Evolutionary conservation across 2,113 vertebrate species (phyloP).

Genomic region (Syngnathoides biaculeatus): DNA sequence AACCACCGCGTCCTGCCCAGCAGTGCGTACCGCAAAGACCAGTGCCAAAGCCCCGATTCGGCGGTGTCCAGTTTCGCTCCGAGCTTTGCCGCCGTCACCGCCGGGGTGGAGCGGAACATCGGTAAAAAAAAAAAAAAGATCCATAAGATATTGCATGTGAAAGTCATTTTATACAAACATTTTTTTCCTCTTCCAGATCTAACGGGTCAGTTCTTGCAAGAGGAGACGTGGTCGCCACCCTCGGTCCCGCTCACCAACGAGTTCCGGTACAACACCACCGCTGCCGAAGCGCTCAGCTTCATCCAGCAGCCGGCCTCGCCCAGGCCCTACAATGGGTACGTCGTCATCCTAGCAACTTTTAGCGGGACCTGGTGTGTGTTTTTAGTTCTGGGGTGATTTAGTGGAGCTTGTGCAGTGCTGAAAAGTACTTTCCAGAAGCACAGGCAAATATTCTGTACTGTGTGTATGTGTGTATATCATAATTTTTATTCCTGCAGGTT

Average conservation of each 20-base stretch:
- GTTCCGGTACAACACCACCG: constrained; percentile 83
- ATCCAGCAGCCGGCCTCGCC: constrained; percentile 74
- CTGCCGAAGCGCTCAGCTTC: constrained; percentile 76
- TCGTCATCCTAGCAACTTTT: background rate
- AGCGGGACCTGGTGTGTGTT: background rate
- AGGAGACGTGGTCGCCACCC: constrained; percentile 83
- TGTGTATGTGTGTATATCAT: background rate
- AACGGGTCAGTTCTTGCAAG: constrained; percentile 76
- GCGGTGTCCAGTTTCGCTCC: constrained; percentile 65
- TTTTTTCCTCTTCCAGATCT: constrained; percentile 42
- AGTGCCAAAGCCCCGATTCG: constrained; percentile 64
- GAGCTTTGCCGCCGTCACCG: constrained; percentile 78
- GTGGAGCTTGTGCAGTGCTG: no score
- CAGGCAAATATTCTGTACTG: no score
- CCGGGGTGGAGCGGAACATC: constrained; percentile 78
- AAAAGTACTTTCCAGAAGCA: no score
- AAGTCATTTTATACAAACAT: background rate
- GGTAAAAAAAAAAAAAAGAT: constrained; percentile 60
- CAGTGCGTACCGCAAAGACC: constrained; percentile 65
- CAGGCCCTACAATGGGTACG: constrained; percentile 78
- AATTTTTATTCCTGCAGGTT: constrained; percentile 50
- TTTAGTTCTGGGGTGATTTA: background rate
- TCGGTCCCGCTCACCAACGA: constrained; percentile 83
- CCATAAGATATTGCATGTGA: background rate
- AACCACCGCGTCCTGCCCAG: constrained; percentile 41